A percentile compares a stretch with the other conserved stretches of the same genome.
These are phyloP conservation scores for Corapipo altera DNA, from an alignment of 2,113 vertebrate species.

Conservation along the genomic window DNA sequence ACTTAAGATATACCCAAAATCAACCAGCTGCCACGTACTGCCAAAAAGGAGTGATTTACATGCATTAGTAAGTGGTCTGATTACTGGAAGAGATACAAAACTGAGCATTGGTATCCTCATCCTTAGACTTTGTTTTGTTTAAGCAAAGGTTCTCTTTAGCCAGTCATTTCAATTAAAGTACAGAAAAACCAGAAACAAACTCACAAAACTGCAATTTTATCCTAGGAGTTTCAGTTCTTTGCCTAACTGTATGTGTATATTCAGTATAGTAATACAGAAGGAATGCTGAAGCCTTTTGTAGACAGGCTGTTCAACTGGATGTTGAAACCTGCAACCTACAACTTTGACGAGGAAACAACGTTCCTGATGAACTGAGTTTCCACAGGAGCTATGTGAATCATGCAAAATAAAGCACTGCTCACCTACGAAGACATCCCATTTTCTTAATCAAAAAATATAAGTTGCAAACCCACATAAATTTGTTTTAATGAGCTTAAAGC, in stretches of 20 bases:
- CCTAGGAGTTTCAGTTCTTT: neutral
- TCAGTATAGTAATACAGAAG: neutral
- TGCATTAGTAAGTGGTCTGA: neutral
- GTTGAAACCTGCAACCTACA: slow-evolving; percentile 64
- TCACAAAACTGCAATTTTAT: neutral
- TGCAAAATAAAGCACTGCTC: slow-evolving; percentile 49
- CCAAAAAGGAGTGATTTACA: neutral
- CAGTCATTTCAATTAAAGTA: neutral
- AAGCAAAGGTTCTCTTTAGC: neutral
- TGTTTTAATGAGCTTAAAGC: slow-evolving; percentile 67
- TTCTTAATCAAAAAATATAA: slow-evolving; percentile 53
- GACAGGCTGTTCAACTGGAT: slow-evolving; percentile 23
- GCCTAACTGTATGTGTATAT: neutral
- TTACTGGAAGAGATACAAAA: neutral
- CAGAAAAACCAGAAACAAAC: neutral
- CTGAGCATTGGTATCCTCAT: neutral
- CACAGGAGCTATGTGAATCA: neutral
- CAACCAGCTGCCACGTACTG: neutral
- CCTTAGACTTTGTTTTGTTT: neutral
- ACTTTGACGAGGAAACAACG: slow-evolving; percentile 46
- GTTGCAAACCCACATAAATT: slow-evolving; percentile 28
- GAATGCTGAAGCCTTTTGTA: slow-evolving; percentile 1
- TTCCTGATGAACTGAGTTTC: slow-evolving; percentile 35
- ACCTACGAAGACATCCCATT: slow-evolving; percentile 54
- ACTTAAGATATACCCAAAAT: neutral